Percentiles rank a stretch among this genome's conserved stretches.
phyloP scores from a whole-genome alignment of 2,888 invertebrate species.

The Molorchus minor region DNA sequence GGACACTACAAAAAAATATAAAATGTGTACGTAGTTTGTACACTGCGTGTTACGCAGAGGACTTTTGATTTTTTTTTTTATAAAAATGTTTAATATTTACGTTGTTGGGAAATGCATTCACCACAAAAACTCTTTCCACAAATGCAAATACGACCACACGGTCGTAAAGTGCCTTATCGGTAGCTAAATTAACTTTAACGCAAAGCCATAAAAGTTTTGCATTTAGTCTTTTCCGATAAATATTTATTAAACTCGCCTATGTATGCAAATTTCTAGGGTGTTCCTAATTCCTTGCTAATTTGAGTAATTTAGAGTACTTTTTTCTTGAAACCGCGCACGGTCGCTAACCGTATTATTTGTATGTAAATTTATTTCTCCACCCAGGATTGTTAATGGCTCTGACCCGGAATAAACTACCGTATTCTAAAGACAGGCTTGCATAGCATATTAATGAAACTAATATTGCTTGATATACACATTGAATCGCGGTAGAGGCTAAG shows the following conservation, averaged over 20 bases:
- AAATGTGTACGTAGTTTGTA: too few relatives aligned
- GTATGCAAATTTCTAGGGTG: constrained; percentile 31
- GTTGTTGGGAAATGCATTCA: not conserved
- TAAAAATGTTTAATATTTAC: not conserved
- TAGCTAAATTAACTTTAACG: constrained; percentile 10
- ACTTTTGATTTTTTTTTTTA: not conserved
- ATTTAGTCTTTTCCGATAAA: constrained; percentile 25
- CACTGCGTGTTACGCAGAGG: not conserved
- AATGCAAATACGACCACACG: constrained; percentile 5
- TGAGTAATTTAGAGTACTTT: constrained; percentile 24
- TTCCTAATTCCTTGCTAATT: constrained; percentile 31
- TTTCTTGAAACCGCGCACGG: not conserved
- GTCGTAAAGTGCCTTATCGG: constrained; percentile 14
- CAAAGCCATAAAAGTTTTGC: constrained; percentile 12
- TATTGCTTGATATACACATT: not conserved
- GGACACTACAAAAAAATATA: too few relatives aligned
- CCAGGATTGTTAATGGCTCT: not conserved
- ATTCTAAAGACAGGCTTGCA: constrained; percentile 9
- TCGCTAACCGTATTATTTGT: constrained; percentile 11
- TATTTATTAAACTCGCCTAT: constrained; percentile 30
- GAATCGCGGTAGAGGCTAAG: too few relatives aligned
- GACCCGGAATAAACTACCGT: constrained; percentile 13
- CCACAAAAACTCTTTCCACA: not conserved
- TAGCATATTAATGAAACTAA: not conserved
- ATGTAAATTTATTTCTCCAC: constrained; percentile 13